These are phyloP conservation scores for Chydorus sphaericus DNA, from an alignment of 2,888 invertebrate species.

Conservation along the genomic window DNA sequence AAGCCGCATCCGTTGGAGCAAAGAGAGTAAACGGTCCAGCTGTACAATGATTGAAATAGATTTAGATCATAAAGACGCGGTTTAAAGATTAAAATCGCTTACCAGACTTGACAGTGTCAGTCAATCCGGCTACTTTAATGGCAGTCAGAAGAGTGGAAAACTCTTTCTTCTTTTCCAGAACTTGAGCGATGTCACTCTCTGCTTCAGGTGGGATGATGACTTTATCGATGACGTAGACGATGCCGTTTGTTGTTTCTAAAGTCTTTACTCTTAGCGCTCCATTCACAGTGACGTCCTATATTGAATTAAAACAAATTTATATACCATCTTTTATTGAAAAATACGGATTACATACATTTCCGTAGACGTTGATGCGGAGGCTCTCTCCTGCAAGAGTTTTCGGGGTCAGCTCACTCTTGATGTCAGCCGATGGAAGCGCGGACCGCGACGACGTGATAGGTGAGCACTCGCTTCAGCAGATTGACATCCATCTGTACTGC, in stretches of 20 bases:
- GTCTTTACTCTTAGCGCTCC: not conserved
- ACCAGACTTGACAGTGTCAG: not conserved
- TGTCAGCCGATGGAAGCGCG: not conserved
- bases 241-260: conserved; percentile 15
- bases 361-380: conserved; percentile 2
- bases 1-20: conserved; percentile 17
- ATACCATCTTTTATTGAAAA: no score
- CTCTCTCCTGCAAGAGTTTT: conserved; percentile 3
- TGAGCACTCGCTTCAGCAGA: conserved; percentile 10
- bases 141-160: conserved; percentile 6
- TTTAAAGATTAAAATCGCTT: no score
- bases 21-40: conserved; percentile 17
- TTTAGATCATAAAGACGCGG: not conserved
- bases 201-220: conserved; percentile 13
- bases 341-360: not conserved
- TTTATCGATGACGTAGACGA: conserved; percentile 18
- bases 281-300: not conserved
- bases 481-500: not conserved
- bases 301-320: no score
- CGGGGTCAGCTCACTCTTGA: conserved; percentile 10
- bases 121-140: not conserved
- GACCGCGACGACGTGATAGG: conserved; percentile 15
- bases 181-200: conserved; percentile 2
- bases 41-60: no score
- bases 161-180: not conserved